Evolutionary conservation across 2,888 invertebrate species (phyloP), one percentile per base, ranked within the genome.

Genomic region (Apamea crenata): DNA sequence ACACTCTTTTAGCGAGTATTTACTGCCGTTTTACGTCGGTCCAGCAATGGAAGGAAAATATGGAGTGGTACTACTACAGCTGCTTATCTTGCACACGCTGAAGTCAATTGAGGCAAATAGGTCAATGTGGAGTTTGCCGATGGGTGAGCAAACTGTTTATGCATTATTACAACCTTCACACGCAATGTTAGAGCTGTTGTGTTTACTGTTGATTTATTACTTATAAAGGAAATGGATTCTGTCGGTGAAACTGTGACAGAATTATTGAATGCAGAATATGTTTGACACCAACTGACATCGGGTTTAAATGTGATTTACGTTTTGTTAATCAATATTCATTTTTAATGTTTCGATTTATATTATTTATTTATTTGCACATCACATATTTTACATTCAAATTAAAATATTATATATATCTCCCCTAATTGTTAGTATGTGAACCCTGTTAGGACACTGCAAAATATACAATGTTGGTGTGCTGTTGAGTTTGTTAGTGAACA

Each of bases 111-210:
- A 74, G 78, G 84, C 40, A 78, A 86, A 87, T 74, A 84, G 78
- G 87, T 81, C 81, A 86, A 44, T 74, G 61, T 77, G 50, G 61
- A 56, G 4, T 71, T 83, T 76, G 16, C 59, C 36, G 32, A 82
- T 77, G 56, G 65, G 63, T 67, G 47, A 71, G 68, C 59, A 67
- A 29, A 73, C 76, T 74, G 65, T 76, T 81, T 78, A 87, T 86
- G 84, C 87, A 77, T 79, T 86, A 85, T 81, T 84, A 74, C 75
- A 81, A 76, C 68, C 74, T 86, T 86, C 74, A 84, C 85, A 86
- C 76, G 87, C 87, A 83, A 85, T 68, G 80, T 21, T 71, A 65
- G 67, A 44, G 68, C 74, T n/a, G 63, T 56, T 29, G 63, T 56
- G 53, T 74, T 74, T 59, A 29, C 61, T 68, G 69, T 70, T 86